Evolutionary conservation across 2,797 vertebrate species (phyloP), one percentile per base, ranked within the genome.

Genomic region (Decapterus maruadsi): DNA sequence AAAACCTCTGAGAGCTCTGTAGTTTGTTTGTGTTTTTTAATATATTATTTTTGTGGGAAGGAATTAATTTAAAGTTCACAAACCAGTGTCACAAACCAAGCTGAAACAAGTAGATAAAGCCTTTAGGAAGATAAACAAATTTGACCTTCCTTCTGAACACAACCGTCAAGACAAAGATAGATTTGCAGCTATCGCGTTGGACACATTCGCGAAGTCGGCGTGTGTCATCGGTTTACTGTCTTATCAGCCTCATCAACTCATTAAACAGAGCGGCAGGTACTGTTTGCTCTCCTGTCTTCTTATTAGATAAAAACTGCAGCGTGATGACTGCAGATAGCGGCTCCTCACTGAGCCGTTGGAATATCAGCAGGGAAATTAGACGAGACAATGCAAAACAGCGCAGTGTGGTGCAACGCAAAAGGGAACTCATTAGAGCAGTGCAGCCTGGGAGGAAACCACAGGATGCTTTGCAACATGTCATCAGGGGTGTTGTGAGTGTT

Each of bases 391-490:
- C 86, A 90, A 90, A 93, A 90, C 87, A 87, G 72, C 78, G 51
- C 89, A 84, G 81, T 86, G 84, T 89, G 90, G 81, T 72, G 86
- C 87, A 87, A 83, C 67, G 72, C 81, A 74, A 2, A 2, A 78
- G 85, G 85, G 87, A 90, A 87, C 88, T 93, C 92, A 93, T 93
- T 94, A 93, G 80, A 86, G 72, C 60, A 8, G 62, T 62, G 40
- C 84, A 83, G 75, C 80, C 64, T 69, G 82, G 82, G 82, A 80
- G 82, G 85, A 89, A 88, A 75, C 87, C 80, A 68, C 87, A 64
- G 63, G 83, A 78, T 75, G 81, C 85, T 80, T 56, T 86, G 77
- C 86, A 80, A 72, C 81, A 73, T 86, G 85, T 68, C 80, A 83
- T 75, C 81, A 48, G 68, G 75, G 81, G 67, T 74, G 80, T 80